Evolutionary conservation across 2,888 invertebrate species (phyloP).

Genomic region (Hirtodrosophila confusa): DNA sequence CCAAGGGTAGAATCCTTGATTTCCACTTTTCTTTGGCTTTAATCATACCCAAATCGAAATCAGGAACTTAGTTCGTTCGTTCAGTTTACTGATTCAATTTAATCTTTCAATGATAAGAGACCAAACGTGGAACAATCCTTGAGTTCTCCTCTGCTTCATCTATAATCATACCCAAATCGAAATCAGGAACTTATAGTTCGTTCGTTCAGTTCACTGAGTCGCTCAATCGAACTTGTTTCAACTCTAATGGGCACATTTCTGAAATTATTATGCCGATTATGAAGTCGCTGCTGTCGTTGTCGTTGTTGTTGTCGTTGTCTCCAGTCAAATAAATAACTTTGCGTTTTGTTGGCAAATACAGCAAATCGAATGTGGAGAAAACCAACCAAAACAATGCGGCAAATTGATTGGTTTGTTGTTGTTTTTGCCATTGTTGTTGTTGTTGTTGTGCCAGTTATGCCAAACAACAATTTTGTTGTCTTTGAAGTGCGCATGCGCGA

Average conservation of each 20-base stretch:
- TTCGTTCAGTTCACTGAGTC: too few relatives aligned
- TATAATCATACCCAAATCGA: too few relatives aligned
- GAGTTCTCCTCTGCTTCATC: too few relatives aligned
- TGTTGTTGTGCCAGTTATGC: constrained; percentile 69
- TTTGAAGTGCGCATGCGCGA: constrained; percentile 58
- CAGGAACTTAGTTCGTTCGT: too few relatives aligned
- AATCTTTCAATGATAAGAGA: too few relatives aligned
- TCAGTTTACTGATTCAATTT: too few relatives aligned
- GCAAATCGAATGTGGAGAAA: constrained; percentile 50
- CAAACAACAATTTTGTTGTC: constrained; percentile 62
- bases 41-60: too few relatives aligned
- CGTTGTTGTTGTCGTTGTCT: constrained; percentile 29
- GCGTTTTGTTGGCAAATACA: constrained; percentile 69
- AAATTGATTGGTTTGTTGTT: constrained; percentile 40
- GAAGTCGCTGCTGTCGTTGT: constrained; percentile 26
- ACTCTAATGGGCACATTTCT: constrained; percentile 44
- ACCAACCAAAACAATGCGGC: constrained; percentile 54
- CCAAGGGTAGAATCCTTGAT: too few relatives aligned
- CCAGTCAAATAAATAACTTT: constrained; percentile 68
- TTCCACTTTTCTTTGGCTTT: too few relatives aligned
- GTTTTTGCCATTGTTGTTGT: constrained; percentile 24
- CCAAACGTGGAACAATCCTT: too few relatives aligned
- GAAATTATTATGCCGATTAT: constrained; percentile 62
- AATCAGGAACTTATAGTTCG: too few relatives aligned
- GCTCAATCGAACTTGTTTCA: constrained; percentile 7